phyloP scores from a whole-genome alignment of 2,888 invertebrate genomes.

The Deilephila porcellus region DNA sequence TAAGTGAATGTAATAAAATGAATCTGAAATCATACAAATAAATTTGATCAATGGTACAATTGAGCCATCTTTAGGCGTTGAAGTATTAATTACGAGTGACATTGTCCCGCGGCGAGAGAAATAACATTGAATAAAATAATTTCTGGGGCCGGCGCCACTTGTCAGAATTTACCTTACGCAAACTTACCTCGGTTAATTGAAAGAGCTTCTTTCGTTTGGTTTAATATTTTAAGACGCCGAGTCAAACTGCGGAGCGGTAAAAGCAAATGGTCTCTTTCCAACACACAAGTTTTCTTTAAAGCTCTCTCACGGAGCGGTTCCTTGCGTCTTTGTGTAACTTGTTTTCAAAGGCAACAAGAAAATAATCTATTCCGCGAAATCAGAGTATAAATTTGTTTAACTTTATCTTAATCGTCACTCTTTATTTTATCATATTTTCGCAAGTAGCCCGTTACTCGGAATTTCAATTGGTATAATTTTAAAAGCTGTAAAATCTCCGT shows the following conservation, averaged over 20 bases:
- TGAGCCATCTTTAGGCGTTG: not conserved
- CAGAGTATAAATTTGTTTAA: constrained; percentile 78
- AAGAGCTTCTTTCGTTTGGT: constrained; percentile 80
- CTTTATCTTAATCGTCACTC: constrained; percentile 73
- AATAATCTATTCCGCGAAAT: constrained; percentile 74
- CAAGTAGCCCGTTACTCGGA: constrained; percentile 57
- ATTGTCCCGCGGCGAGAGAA: constrained; percentile 19
- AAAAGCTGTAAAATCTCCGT: constrained; percentile 47
- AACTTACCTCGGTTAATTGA: constrained; percentile 81
- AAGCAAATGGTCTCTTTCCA: constrained; percentile 64
- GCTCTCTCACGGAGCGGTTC: constrained; percentile 60
- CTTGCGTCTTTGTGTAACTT: constrained; percentile 61
- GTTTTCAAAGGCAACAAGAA: constrained; percentile 72
- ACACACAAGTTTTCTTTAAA: constrained; percentile 62
- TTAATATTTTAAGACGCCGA: constrained; percentile 76
- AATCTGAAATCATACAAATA: not conserved
- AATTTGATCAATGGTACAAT: not conserved
- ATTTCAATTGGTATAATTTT: constrained; percentile 32
- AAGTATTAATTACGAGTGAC: constrained; percentile 20
- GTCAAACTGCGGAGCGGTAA: constrained; percentile 47
- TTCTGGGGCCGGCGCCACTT: constrained; percentile 59
- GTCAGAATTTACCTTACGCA: constrained; percentile 73
- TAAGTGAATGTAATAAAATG: too few species aligned
- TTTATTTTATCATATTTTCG: constrained; percentile 65
- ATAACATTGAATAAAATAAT: constrained; percentile 55